phyloP scores from a whole-genome alignment of 2,113 vertebrate species.

The Notarius lentiginosus region DNA sequence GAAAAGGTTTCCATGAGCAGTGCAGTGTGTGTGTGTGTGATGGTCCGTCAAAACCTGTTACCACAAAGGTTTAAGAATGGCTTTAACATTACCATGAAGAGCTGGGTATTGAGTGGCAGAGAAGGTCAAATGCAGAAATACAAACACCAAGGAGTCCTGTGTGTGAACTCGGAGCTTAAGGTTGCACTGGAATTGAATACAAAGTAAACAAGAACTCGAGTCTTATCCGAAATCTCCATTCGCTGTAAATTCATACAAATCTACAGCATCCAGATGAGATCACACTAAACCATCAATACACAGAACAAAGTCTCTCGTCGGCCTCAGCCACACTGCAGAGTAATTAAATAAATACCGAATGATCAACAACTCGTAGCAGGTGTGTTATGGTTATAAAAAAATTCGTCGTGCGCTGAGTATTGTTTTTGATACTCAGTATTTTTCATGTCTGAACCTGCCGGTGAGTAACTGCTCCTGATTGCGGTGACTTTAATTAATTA shows the following conservation, averaged over 20 bases:
- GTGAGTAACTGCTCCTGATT: neutral
- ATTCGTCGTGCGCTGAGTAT: neutral
- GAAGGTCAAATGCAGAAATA: neutral
- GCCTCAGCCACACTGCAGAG: neutral
- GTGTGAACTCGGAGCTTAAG: neutral
- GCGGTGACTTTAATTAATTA: neutral
- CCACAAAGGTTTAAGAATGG: neutral
- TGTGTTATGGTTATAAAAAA: neutral
- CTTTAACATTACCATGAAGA: neutral
- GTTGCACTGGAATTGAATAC: neutral
- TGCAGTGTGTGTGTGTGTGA: too few species aligned
- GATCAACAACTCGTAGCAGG: neutral
- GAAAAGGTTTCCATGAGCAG: neutral
- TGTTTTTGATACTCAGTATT: neutral
- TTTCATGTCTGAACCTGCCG: neutral
- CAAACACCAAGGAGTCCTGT: neutral
- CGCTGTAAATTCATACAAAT: neutral
- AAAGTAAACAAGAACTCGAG: neutral
- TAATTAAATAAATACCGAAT: neutral
- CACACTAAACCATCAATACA: neutral
- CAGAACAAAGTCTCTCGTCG: neutral
- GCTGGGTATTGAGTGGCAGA: neutral
- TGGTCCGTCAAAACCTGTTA: neutral
- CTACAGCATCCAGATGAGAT: neutral
- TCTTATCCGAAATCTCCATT: neutral